Percentiles rank a stretch among this genome's conserved stretches.
phyloP scores from a whole-genome alignment of 2,797 vertebrate genomes.

The Myotis daubentonii region DNA sequence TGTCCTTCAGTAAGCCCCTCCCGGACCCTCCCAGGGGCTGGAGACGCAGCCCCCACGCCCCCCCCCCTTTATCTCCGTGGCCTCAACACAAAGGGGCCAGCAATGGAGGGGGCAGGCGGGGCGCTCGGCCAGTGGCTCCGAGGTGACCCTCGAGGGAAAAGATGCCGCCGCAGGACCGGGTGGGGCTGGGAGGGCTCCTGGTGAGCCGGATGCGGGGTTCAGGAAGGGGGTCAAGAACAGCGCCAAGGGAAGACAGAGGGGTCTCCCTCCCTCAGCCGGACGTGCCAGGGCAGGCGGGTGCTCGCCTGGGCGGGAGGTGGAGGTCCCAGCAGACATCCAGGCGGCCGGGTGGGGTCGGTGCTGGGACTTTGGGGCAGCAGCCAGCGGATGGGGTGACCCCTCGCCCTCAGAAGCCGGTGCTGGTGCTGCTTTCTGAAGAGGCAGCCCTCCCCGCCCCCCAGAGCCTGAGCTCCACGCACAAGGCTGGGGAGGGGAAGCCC shows the following conservation, averaged over 20 bases:
- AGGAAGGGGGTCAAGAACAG: no score
- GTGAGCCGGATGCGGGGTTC: rapidly evolving
- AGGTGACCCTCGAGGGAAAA: no score
- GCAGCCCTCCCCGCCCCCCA: no score
- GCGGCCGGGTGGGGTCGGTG: rapidly evolving
- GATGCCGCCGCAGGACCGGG: not conserved
- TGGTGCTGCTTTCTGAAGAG: not conserved
- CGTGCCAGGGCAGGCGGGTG: rapidly evolving
- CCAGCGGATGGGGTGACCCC: rapidly evolving
- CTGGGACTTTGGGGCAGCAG: rapidly evolving
- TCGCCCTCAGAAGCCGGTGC: rapidly evolving
- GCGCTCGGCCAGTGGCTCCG: no score
- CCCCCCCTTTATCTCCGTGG: rapidly evolving
- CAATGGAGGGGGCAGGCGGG: not conserved
- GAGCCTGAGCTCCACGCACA: rapidly evolving
- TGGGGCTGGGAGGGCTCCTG: no score
- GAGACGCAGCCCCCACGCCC: rapidly evolving
- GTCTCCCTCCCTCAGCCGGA: not conserved
- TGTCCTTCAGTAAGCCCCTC: not conserved
- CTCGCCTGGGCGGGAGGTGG: not conserved
- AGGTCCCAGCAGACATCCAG: not conserved
- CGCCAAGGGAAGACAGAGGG: no score
- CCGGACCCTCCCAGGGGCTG: not conserved
- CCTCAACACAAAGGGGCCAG: rapidly evolving
- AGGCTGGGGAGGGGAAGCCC: not conserved